A percentile compares a stretch with the other conserved stretches of the same genome.
Evolutionary conservation across 1,140 invertebrate genomes (phyloP).

Genomic region (Mamestra configurata): DNA sequence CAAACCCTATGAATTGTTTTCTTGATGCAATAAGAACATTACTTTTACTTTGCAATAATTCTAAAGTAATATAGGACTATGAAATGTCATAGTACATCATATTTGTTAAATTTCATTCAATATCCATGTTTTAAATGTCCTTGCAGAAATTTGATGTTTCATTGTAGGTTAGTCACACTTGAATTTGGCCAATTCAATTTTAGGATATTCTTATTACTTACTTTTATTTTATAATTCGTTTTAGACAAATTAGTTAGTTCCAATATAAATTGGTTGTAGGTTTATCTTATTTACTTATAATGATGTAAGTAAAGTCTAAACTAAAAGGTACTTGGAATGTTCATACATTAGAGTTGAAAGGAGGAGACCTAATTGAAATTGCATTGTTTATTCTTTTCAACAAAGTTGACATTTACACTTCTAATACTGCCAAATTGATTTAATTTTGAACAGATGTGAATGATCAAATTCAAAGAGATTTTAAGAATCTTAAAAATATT

Average conservation of each 20-base stretch:
- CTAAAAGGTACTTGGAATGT: too few relatives aligned
- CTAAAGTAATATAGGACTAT: neutral
- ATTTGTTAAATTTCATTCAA: neutral
- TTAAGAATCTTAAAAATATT: too few relatives aligned
- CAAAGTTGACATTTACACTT: neutral
- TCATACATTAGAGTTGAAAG: too few relatives aligned
- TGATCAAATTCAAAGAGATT: too few relatives aligned
- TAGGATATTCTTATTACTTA: neutral
- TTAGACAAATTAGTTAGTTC: too few relatives aligned
- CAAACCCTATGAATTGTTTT: constrained; percentile 32
- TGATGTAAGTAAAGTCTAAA: too few relatives aligned
- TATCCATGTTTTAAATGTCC: constrained; percentile 29
- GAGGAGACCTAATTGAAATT: neutral
- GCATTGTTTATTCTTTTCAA: neutral
- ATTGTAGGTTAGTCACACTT: constrained; percentile 43
- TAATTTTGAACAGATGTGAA: neutral
- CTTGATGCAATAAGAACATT: neutral
- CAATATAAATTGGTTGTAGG: too few relatives aligned
- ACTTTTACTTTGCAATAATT: neutral
- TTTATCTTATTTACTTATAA: too few relatives aligned
- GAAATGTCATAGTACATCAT: neutral
- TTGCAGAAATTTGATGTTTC: constrained; percentile 28
- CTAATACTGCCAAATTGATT: neutral
- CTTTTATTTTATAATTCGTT: neutral
- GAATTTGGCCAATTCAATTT: neutral